Conservation (phyloP, 2,888 invertebrate genomes). For the Acanthosoma haemorrhoidale region DNA sequence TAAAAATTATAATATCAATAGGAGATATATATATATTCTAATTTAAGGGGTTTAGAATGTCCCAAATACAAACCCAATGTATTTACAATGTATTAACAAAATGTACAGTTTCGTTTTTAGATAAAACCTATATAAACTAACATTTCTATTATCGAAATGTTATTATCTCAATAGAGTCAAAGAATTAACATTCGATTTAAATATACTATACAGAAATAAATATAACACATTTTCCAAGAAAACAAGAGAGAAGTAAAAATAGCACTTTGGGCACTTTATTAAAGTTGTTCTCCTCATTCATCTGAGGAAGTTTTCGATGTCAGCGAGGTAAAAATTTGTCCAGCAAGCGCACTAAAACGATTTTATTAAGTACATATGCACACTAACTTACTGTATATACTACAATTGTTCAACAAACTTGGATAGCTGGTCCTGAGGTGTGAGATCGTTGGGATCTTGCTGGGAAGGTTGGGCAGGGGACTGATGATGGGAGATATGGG, state of each 20-base stretch:
- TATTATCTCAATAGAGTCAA: constrained; percentile 15
- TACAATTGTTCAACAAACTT: constrained; percentile 95
- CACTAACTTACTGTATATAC: constrained; percentile 47
- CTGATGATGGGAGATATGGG: constrained; percentile 47
- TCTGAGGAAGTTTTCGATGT: constrained; percentile 21
- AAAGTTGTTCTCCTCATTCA: constrained; percentile 17
- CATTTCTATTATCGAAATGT: constrained; percentile 26
- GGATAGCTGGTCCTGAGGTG: constrained; percentile 89
- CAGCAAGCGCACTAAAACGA: neutral
- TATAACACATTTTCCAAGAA: constrained; percentile 15
- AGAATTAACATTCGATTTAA: constrained; percentile 24
- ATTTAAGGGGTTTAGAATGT: constrained; percentile 22
- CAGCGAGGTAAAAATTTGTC: constrained; percentile 19
- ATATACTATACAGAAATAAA: constrained; percentile 22
- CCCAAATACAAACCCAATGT: constrained; percentile 9
- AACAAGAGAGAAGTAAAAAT: constrained; percentile 13
- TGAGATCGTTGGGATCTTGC: constrained; percentile 64
- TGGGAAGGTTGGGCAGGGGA: constrained; percentile 41
- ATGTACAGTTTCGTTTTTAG: constrained; percentile 29
- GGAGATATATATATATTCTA: constrained; percentile 6
- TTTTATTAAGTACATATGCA: constrained; percentile 20
- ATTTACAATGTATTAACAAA: constrained; percentile 31
- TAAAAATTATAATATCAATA: constrained; percentile 30
- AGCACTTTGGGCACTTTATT: constrained; percentile 23
- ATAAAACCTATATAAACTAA: constrained; percentile 31